Evolutionary conservation across 92 coral and sea anemone genomes (phyloP), one percentile per base, ranked within the genome.

Genomic region (Ricordea florida): DNA sequence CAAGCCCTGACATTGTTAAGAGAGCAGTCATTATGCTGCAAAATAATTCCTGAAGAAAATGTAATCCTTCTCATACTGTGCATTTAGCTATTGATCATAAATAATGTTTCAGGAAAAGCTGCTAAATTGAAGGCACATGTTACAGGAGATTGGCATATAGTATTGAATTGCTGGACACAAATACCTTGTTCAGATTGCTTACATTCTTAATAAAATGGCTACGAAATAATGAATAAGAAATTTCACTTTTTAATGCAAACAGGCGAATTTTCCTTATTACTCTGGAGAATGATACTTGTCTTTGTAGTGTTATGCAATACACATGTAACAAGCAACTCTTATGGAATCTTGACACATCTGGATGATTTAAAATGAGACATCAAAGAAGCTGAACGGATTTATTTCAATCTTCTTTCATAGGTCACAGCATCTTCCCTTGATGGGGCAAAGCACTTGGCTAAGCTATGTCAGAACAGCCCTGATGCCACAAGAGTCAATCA

Each of bases 371-470:
- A 59, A 59, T 37, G 24, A 35, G 66, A 18, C 29, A 23, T 30
- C 66, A 18, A 61, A 61, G 51, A 61, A 61, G 8, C 49, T 61
- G 35, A 37, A 22, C 42, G 27, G 41, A 22, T 64, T 11, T 40
- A 62, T 23, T 62, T 23, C 28, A 1, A 40, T 62, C 9, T 25
- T 51, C 20, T 47, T 42, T 83, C 58, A 9, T 63, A 83, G 89
- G 78, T 75, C 27, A 56, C 46, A 35, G 89, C 89, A 45, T 42
- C 83, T 26, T 83, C 89, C 48, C 65, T 83, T 40, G 78, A 83
- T 29, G 83, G 72, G 17, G 89, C 89, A 27, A 76, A 76, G 65
- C 23, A 57, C 65, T 57, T 83, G 72, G 84, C 67, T 45, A 26
- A 61, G 53, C 47, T 67, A 62, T 83, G 89, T 49, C 65, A 75